A percentile compares a stretch with the other conserved stretches of the same genome.
These are phyloP conservation scores for Drymodes brunneopygia DNA, from an alignment of 2,113 vertebrate genomes.

Conservation along the genomic window DNA sequence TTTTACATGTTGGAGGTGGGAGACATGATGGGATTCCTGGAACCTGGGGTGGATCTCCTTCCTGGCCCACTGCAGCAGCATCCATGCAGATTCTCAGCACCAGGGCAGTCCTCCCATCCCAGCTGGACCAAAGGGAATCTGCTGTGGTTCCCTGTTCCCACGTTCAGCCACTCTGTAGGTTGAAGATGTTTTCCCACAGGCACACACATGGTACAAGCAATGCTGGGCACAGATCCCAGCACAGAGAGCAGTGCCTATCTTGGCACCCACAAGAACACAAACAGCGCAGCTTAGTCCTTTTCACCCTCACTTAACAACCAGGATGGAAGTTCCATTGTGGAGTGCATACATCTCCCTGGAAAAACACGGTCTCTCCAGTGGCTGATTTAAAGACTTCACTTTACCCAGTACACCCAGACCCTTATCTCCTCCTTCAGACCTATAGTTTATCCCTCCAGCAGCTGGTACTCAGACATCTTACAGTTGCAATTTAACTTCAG, in stretches of 20 bases:
- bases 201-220: background rate
- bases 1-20: background rate
- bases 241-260: background rate
- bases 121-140: fast-evolving
- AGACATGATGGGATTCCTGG: fast-evolving
- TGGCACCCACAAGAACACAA: background rate
- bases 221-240: background rate
- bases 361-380: background rate
- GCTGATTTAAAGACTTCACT: background rate
- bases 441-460: fast-evolving
- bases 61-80: background rate
- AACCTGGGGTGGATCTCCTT: background rate
- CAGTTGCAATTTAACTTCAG: background rate
- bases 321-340: background rate
- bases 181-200: background rate
- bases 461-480: background rate
- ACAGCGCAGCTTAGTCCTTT: background rate
- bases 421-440: background rate
- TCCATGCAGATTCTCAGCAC: background rate
- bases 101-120: background rate
- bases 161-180: background rate
- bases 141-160: background rate
- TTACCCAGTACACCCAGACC: background rate
- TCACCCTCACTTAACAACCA: background rate
- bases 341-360: background rate